phyloP scores from a whole-genome alignment of 2,888 invertebrate genomes.

The Drosophila pseudotalamancana region DNA sequence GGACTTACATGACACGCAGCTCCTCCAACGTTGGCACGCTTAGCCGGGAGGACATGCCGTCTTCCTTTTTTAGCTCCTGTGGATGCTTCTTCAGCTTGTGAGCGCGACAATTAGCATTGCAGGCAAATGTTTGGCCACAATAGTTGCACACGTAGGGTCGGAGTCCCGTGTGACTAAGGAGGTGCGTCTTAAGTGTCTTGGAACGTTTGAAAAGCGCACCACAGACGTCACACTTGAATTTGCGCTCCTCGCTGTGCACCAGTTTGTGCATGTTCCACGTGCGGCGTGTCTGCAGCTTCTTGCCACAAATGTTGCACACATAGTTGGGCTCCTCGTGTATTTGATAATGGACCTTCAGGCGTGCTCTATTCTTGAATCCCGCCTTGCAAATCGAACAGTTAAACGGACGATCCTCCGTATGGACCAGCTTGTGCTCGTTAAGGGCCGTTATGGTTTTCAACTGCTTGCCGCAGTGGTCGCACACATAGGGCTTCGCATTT shows the following conservation, averaged over 20 bases:
- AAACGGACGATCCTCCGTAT: conserved; percentile 84
- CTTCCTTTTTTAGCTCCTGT: conserved; percentile 79
- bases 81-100: conserved; percentile 83
- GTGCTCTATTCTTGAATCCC: conserved; percentile 81
- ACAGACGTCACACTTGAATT: conserved; percentile 82
- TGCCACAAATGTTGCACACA: conserved; percentile 84
- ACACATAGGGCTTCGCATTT: conserved; percentile 84
- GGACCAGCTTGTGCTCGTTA: conserved; percentile 85
- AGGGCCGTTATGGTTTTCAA: conserved; percentile 85
- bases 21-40: conserved; percentile 82
- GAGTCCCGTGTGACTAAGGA: conserved; percentile 82
- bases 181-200: conserved; percentile 83
- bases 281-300: conserved; percentile 84
- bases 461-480: conserved; percentile 85
- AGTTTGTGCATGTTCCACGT: conserved; percentile 85
- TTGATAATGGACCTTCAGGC: conserved; percentile 83
- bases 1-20: conserved; percentile 79
- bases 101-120: conserved; percentile 84
- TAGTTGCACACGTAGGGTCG: conserved; percentile 83
- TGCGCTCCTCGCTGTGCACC: conserved; percentile 82
- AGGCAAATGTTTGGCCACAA: conserved; percentile 83
- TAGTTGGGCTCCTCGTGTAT: conserved; percentile 84
- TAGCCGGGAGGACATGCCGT: conserved; percentile 66
- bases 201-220: conserved; percentile 82
- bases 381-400: conserved; percentile 83